A percentile compares a stretch with the other conserved stretches of the same genome.
Conservation (phyloP, 2,888 invertebrate genomes). For the Drosophila paramelanica region DNA sequence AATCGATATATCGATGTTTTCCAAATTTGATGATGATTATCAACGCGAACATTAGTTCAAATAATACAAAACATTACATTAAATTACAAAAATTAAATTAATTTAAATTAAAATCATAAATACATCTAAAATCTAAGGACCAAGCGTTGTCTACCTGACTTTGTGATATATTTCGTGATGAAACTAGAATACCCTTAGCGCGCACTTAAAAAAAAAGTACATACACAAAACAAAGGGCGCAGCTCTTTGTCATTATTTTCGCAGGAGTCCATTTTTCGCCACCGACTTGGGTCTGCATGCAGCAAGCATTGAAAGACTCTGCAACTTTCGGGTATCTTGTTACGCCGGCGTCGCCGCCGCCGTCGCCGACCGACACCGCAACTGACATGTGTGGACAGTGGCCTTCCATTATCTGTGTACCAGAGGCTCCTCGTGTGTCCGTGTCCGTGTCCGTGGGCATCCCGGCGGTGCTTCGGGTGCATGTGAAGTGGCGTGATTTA, state of each 20-base stretch:
- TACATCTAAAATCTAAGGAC: neutral
- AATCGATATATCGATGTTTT: too few species aligned
- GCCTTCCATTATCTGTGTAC: constrained; percentile 51
- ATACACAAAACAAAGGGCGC: neutral
- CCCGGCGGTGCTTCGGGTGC: constrained; percentile 31
- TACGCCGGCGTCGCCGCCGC: neutral
- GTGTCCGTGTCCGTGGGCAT: constrained; percentile 3
- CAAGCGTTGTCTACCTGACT: neutral
- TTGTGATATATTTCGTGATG: neutral
- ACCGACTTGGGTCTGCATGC: constrained; percentile 1
- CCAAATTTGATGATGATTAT: too few species aligned
- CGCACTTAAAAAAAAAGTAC: neutral
- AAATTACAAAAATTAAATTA: too few species aligned
- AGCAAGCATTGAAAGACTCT: constrained; percentile 22
- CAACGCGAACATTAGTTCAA: too few species aligned
- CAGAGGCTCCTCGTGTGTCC: constrained; percentile 6
- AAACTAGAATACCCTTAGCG: neutral
- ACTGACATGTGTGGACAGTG: constrained; percentile 57
- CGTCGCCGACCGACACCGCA: constrained; percentile 14
- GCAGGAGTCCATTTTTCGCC: neutral
- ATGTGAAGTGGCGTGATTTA: constrained; percentile 75
- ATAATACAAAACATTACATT: too few species aligned
- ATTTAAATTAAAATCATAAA: neutral
- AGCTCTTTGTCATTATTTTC: constrained; percentile 12
- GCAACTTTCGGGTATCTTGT: constrained; percentile 50